A percentile compares a stretch with the other conserved stretches of the same genome.
These are phyloP conservation scores for Synergus umbraculus DNA, from an alignment of 2,888 invertebrate species.

Conservation along the genomic window DNA sequence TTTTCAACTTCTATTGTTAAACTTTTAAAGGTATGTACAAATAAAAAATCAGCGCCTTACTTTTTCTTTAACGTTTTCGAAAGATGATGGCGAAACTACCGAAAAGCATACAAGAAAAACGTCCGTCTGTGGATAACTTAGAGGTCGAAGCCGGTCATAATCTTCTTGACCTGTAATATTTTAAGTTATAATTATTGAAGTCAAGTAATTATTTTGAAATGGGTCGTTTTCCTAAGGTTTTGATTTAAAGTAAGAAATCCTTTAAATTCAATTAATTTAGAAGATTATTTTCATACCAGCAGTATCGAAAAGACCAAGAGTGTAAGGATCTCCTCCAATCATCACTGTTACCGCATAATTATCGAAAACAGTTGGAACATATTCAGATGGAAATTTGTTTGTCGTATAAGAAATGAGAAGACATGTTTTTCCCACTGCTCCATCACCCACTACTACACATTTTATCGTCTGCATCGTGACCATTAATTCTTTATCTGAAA, in stretches of 20 bases:
- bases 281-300: conserved; percentile 83
- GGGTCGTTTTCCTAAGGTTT: no score
- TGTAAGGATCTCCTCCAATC: conserved; percentile 99
- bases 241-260: neutral
- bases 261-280: neutral
- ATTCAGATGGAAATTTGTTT: conserved; percentile 96
- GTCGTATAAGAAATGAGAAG: conserved; percentile 94
- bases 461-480: conserved; percentile 94
- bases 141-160: conserved; percentile 96
- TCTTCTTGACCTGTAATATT: conserved; percentile 92
- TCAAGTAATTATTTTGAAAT: neutral
- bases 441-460: conserved; percentile 98
- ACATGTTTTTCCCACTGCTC: conserved; percentile 97
- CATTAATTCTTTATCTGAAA: conserved; percentile 17
- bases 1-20: conserved; percentile 40
- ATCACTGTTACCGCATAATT: conserved; percentile 99
- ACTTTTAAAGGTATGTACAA: neutral
- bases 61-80: conserved; percentile 99
- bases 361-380: conserved; percentile 97
- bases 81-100: conserved; percentile 98
- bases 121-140: conserved; percentile 99
- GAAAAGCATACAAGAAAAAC: conserved; percentile 83
- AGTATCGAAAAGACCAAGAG: conserved; percentile 98
- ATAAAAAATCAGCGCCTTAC: conserved; percentile 75
- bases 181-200: neutral